Evolutionary conservation across 2,797 vertebrate genomes (phyloP), one percentile per base, ranked within the genome.

Genomic region (Coendou prehensilis): DNA sequence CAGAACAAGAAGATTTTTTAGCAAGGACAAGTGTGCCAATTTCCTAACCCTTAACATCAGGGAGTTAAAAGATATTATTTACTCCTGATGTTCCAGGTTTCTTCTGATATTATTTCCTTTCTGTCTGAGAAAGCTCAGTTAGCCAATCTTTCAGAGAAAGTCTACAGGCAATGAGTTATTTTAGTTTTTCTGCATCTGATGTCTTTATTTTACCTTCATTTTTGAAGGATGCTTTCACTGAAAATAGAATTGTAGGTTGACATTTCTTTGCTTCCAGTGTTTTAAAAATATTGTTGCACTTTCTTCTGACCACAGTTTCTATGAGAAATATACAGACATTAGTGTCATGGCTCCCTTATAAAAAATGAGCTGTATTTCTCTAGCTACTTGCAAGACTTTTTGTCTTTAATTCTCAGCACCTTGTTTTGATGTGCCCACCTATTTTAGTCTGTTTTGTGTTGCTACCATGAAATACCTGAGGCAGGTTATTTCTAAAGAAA

Each of bases 201-300:
- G 50, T 75, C n/a, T 89, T 88, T 54, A 76, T 89, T 86, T 89
- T 67, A 75, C 56, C 64, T 82, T 86, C 67, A 54, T 47, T 89
- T 73, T n/a, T 94, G 86, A 93, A 81, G 52, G 86, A 80, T 94
- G 45, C 26, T 85, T 81, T 96, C 17, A 67, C 22, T 52, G 75
- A 52, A 67, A 85, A 59, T 56, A 87, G 71, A 93, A 82, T 28
- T 82, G 30, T 56, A 45, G 23, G 30, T 47, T 90, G 75, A 67
- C 63, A 61, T 81, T 92, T 86, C 67, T 92, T 69, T 90, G 41
- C 59, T 78, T 82, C 61, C 45, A 37, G 41, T 30, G 45, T 22
- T 47, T 92, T 76, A 89, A 81, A 95, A 92, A 80, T 92, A 45
- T 5, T 22, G 54, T 56, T 69, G 45, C 23, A 33, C 54, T 67